These are phyloP conservation scores for Ophonus ardosiacus DNA, from an alignment of 2,888 invertebrate genomes.

Conservation along the genomic window DNA sequence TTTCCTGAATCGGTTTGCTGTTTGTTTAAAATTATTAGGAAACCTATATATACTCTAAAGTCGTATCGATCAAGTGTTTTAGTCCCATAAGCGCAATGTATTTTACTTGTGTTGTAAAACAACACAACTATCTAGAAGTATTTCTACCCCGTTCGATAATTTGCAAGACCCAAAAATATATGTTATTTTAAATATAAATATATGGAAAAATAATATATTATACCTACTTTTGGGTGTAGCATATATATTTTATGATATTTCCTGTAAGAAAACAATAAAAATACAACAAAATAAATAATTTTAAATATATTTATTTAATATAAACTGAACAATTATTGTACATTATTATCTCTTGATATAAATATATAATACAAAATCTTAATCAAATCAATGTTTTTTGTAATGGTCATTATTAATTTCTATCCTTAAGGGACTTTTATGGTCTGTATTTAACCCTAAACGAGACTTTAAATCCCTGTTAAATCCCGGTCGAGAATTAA, in stretches of 20 bases:
- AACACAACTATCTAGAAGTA: no score
- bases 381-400: constrained; percentile 64
- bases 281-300: neutral
- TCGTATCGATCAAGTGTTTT: no score
- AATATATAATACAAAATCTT: constrained; percentile 4
- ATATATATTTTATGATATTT: neutral
- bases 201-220: no score
- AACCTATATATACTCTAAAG: no score
- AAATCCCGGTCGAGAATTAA: constrained; percentile 69
- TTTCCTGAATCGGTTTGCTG: no score
- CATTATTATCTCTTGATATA: constrained; percentile 1
- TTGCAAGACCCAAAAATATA: no score
- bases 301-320: constrained; percentile 39
- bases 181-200: no score
- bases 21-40: no score
- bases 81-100: no score
- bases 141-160: no score
- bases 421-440: constrained; percentile 72
- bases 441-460: constrained; percentile 65
- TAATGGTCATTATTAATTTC: constrained; percentile 72
- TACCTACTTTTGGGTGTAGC: neutral
- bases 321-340: constrained; percentile 5
- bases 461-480: constrained; percentile 65
- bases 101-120: no score
- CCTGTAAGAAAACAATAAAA: neutral